These are phyloP conservation scores for Asarcornis scutulata DNA, from an alignment of 2,113 vertebrate species.

Conservation along the genomic window DNA sequence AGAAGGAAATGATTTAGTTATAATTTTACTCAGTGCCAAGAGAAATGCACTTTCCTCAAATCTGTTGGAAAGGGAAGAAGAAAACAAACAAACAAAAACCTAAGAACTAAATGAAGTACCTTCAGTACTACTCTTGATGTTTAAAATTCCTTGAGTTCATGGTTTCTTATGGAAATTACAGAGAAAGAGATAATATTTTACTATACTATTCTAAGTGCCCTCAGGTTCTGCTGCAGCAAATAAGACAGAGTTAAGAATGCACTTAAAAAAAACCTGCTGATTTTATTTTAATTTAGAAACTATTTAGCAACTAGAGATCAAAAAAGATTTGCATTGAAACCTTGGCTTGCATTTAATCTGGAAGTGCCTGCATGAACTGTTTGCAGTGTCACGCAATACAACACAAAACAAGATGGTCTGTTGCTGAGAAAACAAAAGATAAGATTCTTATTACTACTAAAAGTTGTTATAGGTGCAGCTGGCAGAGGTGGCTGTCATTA, in stretches of 20 bases:
- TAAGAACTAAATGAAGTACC: background rate
- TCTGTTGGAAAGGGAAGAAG: conserved; percentile 40
- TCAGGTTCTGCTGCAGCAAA: background rate
- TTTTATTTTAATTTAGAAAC: background rate
- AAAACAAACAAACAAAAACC: background rate
- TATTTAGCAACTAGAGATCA: background rate
- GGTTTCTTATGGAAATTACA: conserved; percentile 21
- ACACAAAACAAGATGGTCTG: background rate
- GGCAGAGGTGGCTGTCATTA: background rate
- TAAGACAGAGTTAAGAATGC: background rate
- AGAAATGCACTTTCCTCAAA: conserved; percentile 51
- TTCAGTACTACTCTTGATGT: background rate
- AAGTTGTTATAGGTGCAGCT: background rate
- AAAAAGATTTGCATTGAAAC: background rate
- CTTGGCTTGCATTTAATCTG: background rate
- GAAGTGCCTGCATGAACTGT: background rate
- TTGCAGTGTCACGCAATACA: background rate
- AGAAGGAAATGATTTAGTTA: conserved; percentile 74
- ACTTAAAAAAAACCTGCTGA: background rate
- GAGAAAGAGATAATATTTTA: background rate
- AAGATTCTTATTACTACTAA: background rate
- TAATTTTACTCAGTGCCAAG: conserved; percentile 71
- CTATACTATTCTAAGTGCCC: background rate
- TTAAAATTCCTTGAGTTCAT: conserved; percentile 30
- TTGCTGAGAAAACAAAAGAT: background rate